Conservation (phyloP, 1,140 invertebrate genomes). For the Hycleus cichorii region DNA sequence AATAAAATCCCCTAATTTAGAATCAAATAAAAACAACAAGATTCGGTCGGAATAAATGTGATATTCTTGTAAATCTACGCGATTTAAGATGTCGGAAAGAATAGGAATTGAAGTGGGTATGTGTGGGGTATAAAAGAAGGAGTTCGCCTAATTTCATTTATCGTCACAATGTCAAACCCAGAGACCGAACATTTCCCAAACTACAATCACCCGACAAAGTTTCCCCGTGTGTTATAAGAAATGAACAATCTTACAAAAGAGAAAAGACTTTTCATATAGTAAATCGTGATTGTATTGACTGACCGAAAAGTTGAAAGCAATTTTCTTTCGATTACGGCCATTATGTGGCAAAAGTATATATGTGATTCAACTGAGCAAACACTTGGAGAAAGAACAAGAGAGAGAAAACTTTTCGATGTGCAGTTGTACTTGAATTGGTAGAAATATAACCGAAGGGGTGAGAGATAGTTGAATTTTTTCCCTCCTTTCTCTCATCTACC, state of each 20-base stretch:
- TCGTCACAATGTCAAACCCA: no score
- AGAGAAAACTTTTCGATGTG: constrained; percentile 4
- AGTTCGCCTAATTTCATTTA: no score
- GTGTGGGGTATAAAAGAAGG: no score
- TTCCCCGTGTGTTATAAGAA: not conserved
- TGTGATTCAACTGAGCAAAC: constrained; percentile 34
- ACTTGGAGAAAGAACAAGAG: constrained; percentile 24
- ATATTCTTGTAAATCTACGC: no score
- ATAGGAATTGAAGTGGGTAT: no score
- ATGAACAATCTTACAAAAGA: constrained; percentile 5
- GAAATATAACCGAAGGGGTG: not conserved
- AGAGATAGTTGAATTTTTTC: not conserved
- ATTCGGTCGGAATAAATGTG: no score
- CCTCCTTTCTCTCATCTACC: not conserved
- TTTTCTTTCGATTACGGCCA: constrained; percentile 35
- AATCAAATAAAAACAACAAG: no score
- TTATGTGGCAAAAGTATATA: constrained; percentile 31
- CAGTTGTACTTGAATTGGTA: not conserved
- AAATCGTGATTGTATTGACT: constrained; percentile 28
- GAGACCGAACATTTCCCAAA: no score
- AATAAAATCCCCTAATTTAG: no score
- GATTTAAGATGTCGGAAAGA: no score
- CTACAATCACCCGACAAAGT: no score
- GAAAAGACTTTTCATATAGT: constrained; percentile 17
- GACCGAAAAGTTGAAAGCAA: constrained; percentile 31